Evolutionary conservation across 2,113 vertebrate species (phyloP).

Genomic region (Amblyornis subalaris): DNA sequence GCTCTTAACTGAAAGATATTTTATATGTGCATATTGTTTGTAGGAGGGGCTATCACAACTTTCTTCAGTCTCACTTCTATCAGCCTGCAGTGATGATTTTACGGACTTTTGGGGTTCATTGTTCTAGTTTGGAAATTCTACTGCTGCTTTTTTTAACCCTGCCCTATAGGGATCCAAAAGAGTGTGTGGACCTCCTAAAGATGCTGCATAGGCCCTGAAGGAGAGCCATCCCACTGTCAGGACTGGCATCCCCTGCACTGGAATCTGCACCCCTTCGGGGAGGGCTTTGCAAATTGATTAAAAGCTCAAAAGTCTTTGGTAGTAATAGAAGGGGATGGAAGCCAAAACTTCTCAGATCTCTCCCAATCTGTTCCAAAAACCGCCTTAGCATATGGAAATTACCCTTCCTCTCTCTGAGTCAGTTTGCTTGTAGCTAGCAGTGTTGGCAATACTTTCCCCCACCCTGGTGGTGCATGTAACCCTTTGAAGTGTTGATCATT

Average conservation of each 20-base stretch:
- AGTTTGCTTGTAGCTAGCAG: constrained; percentile 30
- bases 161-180: background rate
- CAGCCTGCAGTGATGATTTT: background rate
- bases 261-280: background rate
- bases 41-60: background rate
- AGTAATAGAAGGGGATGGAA: background rate
- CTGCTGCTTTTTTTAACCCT: background rate
- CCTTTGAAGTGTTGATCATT: constrained; percentile 27
- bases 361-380: constrained; percentile 15
- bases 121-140: background rate
- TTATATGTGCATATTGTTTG: background rate
- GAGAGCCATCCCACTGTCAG: background rate
- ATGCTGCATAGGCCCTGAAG: background rate
- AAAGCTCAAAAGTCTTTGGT: constrained; percentile 9
- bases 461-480: background rate
- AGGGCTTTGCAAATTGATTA: background rate
- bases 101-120: background rate
- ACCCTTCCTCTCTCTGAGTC: constrained; percentile 3
- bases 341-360: constrained; percentile 28
- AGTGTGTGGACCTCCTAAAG: background rate
- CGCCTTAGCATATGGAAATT: constrained; percentile 30
- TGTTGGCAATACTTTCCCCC: background rate
- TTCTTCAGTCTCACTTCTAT: background rate
- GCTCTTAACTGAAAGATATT: background rate
- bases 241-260: background rate